phyloP scores from a whole-genome alignment of 2,113 vertebrate genomes.

The Pseudorhombus dupliciocellatus region DNA sequence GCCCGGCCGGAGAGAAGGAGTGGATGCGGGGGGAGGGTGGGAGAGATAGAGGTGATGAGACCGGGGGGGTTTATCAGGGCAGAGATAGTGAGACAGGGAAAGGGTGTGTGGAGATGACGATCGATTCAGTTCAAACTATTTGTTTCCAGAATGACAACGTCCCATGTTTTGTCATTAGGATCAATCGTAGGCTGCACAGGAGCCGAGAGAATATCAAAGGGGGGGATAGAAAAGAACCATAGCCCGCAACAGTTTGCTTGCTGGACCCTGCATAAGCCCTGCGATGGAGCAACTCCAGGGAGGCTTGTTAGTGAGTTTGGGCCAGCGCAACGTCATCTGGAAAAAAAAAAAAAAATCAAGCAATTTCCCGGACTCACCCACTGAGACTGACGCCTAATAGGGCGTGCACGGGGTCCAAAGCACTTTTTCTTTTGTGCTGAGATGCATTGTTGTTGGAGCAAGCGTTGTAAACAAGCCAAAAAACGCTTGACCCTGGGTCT shows the following conservation, averaged over 20 bases:
- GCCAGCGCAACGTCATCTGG: constrained; percentile 45
- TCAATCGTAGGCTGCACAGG: constrained; percentile 35
- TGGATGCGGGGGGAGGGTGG: constrained; percentile 21
- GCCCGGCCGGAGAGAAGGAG: constrained; percentile 19
- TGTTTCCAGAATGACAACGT: constrained; percentile 45
- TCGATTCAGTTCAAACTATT: constrained; percentile 5
- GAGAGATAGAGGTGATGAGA: constrained; percentile 43
- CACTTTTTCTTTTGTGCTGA: constrained; percentile 50
- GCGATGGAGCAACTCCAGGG: constrained; percentile 58
- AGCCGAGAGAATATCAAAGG: constrained; percentile 45
- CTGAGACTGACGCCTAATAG: constrained; percentile 74
- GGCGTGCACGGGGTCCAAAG: constrained; percentile 41
- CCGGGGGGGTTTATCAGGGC: constrained; percentile 39
- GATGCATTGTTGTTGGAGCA: constrained; percentile 65
- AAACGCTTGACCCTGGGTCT: constrained; percentile 24
- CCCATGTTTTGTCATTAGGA: constrained; percentile 34
- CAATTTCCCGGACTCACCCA: constrained; percentile 66
- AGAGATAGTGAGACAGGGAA: constrained; percentile 22
- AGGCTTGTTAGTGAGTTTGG: constrained; percentile 69
- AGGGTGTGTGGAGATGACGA: constrained; percentile 5
- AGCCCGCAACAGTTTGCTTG: constrained; percentile 49
- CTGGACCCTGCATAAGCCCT: constrained; percentile 65
- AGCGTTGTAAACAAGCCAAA: constrained; percentile 59
- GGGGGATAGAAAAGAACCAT: constrained; percentile 18
- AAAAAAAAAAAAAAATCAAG: constrained; percentile 59